phyloP scores from a whole-genome alignment of 2,797 vertebrate species.

The Semaprochilodus insignis region DNA sequence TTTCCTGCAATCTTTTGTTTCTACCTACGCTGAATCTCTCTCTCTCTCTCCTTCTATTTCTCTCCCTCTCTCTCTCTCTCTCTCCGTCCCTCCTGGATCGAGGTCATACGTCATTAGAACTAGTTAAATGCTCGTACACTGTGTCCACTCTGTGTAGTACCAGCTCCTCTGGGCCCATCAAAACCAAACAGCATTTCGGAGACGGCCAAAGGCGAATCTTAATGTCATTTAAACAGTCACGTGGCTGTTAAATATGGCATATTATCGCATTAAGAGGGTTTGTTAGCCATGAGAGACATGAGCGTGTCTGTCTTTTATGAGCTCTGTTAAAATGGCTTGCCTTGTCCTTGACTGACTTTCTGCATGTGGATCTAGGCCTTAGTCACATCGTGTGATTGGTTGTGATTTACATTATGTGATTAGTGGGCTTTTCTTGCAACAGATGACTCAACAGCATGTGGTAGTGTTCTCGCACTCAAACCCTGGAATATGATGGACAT shows the following conservation, averaged over 20 bases:
- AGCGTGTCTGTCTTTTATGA: constrained; percentile 42
- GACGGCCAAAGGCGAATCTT: constrained; percentile 46
- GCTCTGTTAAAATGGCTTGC: constrained; percentile 14
- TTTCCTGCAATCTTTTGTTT: constrained; percentile 4
- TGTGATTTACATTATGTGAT: background rate
- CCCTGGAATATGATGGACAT: background rate
- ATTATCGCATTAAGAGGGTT: constrained; percentile 61
- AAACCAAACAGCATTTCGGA: constrained; percentile 57
- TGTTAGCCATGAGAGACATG: constrained; percentile 63
- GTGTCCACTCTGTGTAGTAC: constrained; percentile 50
- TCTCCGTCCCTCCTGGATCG: background rate
- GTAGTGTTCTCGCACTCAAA: background rate
- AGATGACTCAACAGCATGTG: background rate
- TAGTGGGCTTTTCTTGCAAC: background rate
- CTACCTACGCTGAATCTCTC: background rate
- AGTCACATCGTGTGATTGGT: background rate
- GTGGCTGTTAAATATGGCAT: constrained; percentile 61
- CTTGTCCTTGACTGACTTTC: constrained; percentile 28
- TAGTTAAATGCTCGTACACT: constrained; percentile 52
- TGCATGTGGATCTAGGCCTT: background rate
- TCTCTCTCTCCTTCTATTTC: background rate
- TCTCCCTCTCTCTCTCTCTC: background rate
- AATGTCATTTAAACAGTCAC: constrained; percentile 47
- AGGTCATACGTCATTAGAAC: constrained; percentile 23
- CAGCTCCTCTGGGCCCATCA: constrained; percentile 50